These are phyloP conservation scores for Acanthisitta chloris DNA, from an alignment of 2,113 vertebrate species.

Conservation along the genomic window DNA sequence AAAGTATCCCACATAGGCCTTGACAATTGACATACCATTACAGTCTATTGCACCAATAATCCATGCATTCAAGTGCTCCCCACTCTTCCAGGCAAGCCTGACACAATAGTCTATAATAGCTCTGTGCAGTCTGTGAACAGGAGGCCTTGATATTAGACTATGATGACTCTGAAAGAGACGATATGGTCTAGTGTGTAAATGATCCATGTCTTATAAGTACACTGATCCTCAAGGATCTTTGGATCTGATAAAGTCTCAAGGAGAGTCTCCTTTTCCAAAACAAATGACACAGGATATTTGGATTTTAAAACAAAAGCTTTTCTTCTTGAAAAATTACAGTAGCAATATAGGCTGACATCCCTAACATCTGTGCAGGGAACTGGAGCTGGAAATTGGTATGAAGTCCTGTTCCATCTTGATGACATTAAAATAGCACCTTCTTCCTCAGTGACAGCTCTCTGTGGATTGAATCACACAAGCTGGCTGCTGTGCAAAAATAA, in stretches of 20 bases:
- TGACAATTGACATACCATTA: conserved; percentile 63
- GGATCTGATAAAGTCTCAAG: background rate
- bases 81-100: conserved; percentile 46
- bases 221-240: conserved; percentile 40
- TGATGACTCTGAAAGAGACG: background rate
- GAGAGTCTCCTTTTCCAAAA: background rate
- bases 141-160: conserved; percentile 31
- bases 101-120: conserved; percentile 49
- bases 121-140: conserved; percentile 11
- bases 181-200: background rate
- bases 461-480: background rate
- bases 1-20: conserved; percentile 63
- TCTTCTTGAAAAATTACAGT: conserved; percentile 8
- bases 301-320: conserved; percentile 13
- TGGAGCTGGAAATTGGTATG: background rate
- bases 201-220: background rate
- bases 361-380: background rate
- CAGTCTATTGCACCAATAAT: conserved; percentile 63
- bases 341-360: background rate
- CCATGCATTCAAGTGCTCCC: conserved; percentile 58
- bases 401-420: conserved; percentile 5
- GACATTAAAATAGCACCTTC: conserved; percentile 24
- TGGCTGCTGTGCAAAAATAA: conserved; percentile 25
- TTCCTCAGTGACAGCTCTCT: background rate
- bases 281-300: background rate